Percentiles rank a stretch among this genome's conserved stretches.
These are phyloP conservation scores for Drosophila kanapiae DNA, from an alignment of 1,140 invertebrate species.

Conservation along the genomic window DNA sequence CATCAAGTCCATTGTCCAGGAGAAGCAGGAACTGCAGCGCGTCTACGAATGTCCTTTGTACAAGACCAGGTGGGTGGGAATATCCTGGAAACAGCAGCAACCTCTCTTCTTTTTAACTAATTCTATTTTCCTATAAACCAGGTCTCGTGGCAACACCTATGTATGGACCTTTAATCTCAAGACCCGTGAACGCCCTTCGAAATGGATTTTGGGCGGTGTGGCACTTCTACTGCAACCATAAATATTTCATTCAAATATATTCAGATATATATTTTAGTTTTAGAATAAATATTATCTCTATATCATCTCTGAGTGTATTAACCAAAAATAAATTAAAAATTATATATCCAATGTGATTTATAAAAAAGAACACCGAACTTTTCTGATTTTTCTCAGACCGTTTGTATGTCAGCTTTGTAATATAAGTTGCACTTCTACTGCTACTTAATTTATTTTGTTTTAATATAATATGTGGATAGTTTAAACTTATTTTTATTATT, in stretches of 20 bases:
- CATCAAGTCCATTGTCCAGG: constrained; percentile 94
- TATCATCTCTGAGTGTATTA: too few relatives aligned
- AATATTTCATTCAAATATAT: constrained; percentile 3
- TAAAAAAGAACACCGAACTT: too few relatives aligned
- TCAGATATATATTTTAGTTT: too few relatives aligned
- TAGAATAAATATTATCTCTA: too few relatives aligned
- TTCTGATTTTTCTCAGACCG: too few relatives aligned
- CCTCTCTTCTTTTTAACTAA: neutral
- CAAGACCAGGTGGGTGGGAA: constrained; percentile 90
- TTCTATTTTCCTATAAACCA: constrained; percentile 34
- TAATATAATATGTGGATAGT: neutral
- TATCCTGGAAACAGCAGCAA: too few relatives aligned
- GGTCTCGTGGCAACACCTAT: constrained; percentile 94
- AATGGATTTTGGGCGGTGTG: constrained; percentile 97
- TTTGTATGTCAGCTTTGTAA: too few relatives aligned
- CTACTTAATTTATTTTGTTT: constrained; percentile 86
- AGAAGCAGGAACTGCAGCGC: constrained; percentile 94
- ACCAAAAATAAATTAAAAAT: too few relatives aligned
- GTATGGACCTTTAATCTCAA: constrained; percentile 98
- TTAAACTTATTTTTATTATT: neutral
- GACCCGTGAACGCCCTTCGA: constrained; percentile 94
- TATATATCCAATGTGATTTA: too few relatives aligned
- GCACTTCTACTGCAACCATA: constrained; percentile 93
- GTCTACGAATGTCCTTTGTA: constrained; percentile 98
- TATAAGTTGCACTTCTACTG: constrained; percentile 90